phyloP scores from a whole-genome alignment of 2,888 invertebrate species.

The Dynastes grantii region DNA sequence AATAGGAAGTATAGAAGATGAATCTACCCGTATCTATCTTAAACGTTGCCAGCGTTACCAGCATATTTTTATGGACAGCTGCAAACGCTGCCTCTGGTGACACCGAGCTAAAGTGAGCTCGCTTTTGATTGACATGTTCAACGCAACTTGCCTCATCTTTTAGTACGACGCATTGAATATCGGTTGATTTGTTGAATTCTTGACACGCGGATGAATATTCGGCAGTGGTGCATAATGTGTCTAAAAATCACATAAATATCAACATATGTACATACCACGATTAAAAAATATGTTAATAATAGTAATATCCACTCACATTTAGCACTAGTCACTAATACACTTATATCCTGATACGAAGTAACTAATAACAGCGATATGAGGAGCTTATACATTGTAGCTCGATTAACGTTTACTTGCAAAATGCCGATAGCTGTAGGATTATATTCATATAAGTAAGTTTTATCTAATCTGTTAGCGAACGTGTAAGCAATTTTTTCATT shows the following conservation, averaged over 20 bases:
- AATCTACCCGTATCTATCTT: conserved; percentile 1
- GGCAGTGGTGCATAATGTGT: conserved; percentile 59
- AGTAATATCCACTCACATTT: no score
- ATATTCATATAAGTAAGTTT: no score
- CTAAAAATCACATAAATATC: conserved; percentile 53
- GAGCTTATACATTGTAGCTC: no score
- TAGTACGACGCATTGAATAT: conserved; percentile 54
- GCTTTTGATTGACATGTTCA: conserved; percentile 71
- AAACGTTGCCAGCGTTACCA: conserved; percentile 72
- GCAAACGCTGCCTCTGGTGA: conserved; percentile 77
- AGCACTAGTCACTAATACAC: no score
- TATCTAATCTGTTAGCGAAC: no score
- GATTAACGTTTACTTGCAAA: no score
- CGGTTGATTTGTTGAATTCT: conserved; percentile 58
- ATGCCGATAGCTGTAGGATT: no score
- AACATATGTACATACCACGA: no score
- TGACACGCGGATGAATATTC: conserved; percentile 56
- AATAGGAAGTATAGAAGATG: background rate
- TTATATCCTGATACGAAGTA: no score
- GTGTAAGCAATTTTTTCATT: no score
- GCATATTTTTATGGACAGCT: conserved; percentile 69
- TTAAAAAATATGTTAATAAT: no score
- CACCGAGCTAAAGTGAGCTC: conserved; percentile 76
- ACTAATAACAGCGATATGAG: no score
- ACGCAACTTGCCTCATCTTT: conserved; percentile 72